phyloP scores from a whole-genome alignment of 2,113 vertebrate species.

The Neodontobutis hainanensis region DNA sequence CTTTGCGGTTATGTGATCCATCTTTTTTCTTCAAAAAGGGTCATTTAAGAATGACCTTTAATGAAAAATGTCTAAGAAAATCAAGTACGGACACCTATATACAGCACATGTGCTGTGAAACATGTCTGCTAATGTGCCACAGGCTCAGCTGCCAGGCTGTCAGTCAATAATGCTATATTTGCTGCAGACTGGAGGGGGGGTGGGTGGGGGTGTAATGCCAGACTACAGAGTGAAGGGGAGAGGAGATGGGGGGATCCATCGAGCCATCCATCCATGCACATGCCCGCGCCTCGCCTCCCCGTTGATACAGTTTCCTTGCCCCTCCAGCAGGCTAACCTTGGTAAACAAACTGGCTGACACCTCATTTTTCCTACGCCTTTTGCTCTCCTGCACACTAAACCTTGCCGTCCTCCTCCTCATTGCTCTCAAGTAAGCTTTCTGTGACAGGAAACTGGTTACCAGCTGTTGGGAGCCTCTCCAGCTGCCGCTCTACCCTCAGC shows the following conservation, averaged over 20 bases:
- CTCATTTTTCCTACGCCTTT: constrained; percentile 45
- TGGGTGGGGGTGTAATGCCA: constrained; percentile 30
- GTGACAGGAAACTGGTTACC: constrained; percentile 78
- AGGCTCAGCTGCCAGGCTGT: constrained; percentile 17
- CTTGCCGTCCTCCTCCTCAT: constrained; percentile 36
- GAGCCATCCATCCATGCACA: constrained; percentile 10
- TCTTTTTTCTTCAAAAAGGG: not conserved
- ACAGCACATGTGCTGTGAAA: constrained; percentile 7
- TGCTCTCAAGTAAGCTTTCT: constrained; percentile 66
- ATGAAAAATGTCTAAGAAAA: constrained; percentile 10
- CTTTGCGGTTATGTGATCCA: not conserved
- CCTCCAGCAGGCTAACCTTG: constrained; percentile 52
- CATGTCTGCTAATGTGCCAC: constrained; percentile 7
- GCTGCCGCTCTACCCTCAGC: constrained; percentile 66
- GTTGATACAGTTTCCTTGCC: constrained; percentile 42
- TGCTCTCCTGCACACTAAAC: constrained; percentile 47
- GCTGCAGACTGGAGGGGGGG: constrained; percentile 18
- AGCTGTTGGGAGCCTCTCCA: constrained; percentile 77
- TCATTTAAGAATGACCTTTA: constrained; percentile 1
- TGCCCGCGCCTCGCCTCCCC: constrained; percentile 34
- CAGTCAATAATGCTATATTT: constrained; percentile 29
- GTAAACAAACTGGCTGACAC: constrained; percentile 66
- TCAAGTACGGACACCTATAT: constrained; percentile 6
- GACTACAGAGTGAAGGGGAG: constrained; percentile 20
- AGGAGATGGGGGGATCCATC: constrained; percentile 25